Conservation (phyloP, 2,797 vertebrate species). For the Myotis vivesi region DNA sequence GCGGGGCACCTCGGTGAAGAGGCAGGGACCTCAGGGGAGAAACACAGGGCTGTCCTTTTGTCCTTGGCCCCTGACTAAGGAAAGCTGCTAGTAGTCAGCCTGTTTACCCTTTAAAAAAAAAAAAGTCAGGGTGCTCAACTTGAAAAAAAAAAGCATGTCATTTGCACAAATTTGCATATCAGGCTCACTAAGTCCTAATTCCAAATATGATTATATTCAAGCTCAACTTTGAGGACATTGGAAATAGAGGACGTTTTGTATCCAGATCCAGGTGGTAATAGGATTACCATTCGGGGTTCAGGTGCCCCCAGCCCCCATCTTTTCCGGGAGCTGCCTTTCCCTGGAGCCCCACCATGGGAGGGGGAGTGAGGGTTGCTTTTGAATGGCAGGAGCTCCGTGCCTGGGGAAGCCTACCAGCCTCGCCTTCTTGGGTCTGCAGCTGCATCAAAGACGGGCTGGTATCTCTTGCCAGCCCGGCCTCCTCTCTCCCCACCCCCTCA, state of each 20-base stretch:
- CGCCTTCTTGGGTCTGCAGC: not conserved
- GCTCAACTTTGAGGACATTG: constrained; percentile 64
- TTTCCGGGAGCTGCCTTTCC: not conserved
- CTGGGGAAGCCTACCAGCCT: not conserved
- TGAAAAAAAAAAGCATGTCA: not conserved
- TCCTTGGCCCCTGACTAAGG: constrained; percentile 27
- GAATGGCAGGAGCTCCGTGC: not conserved
- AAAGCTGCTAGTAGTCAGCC: constrained; percentile 31
- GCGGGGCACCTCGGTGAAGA: not conserved
- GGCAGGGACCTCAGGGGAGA: not conserved
- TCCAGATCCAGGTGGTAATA: constrained; percentile 12
- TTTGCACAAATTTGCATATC: constrained; percentile 70
- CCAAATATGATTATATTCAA: constrained; percentile 63
- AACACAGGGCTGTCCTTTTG: constrained; percentile 16
- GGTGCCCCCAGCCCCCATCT: not conserved
- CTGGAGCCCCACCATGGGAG: not conserved
- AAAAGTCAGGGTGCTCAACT: constrained; percentile 46
- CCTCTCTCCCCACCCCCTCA: not conserved
- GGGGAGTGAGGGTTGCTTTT: not conserved
- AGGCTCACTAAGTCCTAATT: constrained; percentile 56
- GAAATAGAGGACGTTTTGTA: constrained; percentile 45
- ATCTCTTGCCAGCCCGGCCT: not conserved
- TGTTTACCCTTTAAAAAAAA: constrained; percentile 25
- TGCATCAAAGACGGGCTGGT: not conserved
- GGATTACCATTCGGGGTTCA: not conserved